Evolutionary conservation across 2,797 vertebrate species (phyloP).

Genomic region (Steatocranus sp.): DNA sequence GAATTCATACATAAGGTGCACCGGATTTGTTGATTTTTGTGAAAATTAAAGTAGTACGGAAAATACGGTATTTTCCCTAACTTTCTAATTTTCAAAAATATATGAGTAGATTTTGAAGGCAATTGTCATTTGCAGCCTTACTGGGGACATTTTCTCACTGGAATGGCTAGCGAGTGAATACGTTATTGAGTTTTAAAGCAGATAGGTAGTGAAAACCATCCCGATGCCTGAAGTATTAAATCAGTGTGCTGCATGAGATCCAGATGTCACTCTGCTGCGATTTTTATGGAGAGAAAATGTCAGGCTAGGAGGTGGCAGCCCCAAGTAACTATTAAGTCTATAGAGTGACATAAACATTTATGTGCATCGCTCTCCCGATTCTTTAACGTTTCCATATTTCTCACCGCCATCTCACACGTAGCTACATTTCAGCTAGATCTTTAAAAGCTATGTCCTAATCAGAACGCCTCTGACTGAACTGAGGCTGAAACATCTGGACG

Average conservation of each 20-base stretch:
- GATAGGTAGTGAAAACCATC: constrained; percentile 23
- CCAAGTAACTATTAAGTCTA: constrained; percentile 46
- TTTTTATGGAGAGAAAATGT: constrained; percentile 50
- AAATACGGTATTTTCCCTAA: background rate
- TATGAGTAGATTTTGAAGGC: background rate
- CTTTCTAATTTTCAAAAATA: background rate
- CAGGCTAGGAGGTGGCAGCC: constrained; percentile 42
- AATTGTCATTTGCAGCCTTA: background rate
- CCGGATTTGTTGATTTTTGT: background rate
- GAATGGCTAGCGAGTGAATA: background rate
- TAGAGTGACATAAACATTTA: constrained; percentile 51
- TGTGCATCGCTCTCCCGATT: constrained; percentile 33
- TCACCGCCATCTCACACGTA: constrained; percentile 5
- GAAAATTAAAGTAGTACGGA: background rate
- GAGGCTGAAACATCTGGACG: constrained; percentile 56
- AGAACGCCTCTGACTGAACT: constrained; percentile 21
- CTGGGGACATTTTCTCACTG: background rate
- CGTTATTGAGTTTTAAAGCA: background rate
- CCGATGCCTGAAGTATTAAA: constrained; percentile 1
- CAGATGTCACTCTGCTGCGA: constrained; percentile 50
- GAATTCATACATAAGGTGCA: background rate
- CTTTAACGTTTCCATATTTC: constrained; percentile 43
- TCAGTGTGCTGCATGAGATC: constrained; percentile 39
- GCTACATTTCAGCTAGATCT: constrained; percentile 30
- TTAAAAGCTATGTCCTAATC: constrained; percentile 20